Base-by-base conservation (phyloP, 1,140 invertebrate species). In the Heliconius congener region DNA sequence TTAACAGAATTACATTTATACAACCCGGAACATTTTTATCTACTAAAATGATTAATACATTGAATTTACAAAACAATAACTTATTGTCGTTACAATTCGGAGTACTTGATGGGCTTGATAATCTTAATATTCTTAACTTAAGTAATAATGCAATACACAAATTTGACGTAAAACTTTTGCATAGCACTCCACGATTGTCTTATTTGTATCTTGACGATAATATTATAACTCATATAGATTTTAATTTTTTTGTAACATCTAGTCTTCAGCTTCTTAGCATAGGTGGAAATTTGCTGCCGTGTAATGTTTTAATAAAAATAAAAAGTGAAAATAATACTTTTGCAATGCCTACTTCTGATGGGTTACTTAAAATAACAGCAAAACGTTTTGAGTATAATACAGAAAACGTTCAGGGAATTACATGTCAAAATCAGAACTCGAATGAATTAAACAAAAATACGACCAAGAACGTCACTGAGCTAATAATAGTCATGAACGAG, bases 61-160 rank as follows among this genome's bases (percentile, higher is more conserved):
- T 88, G 13, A 85, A 88, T 74, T 76, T 88, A 39, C 83, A 84
- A n/a, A 82, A 83, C 70, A 88, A 88, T 73, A 77, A 30, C 75
- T 85, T 76, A 73, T 77, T 60, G 11, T 39, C 75, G 39, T 57
- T 88, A 46, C 75, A 81, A 30, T 89, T 84, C 71, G 88, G 88
- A n/a, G 83, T 83, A 60, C 86, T 88, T 37, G 74, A 82, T 6
- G 86, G 86, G 8, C 79, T 89, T 55, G 74, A 74, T 55, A 78
- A 81, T 74, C 73, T 81, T 52, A 72, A 60, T 75, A 16, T 78
- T 57, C 74, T 87, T 60, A 83, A 87, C 75, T 77, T 87, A 70
- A 84, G 85, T 37, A 86, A 74, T 37, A 87, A 87, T 82, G 76
- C 73, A 66, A 50, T 82, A 39, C n/a, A 75, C 30, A 46, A 19